Base-by-base conservation (phyloP, 30 jellyfish, hydroid and myxozoan species). In the Nemopilema nomurai region DNA sequence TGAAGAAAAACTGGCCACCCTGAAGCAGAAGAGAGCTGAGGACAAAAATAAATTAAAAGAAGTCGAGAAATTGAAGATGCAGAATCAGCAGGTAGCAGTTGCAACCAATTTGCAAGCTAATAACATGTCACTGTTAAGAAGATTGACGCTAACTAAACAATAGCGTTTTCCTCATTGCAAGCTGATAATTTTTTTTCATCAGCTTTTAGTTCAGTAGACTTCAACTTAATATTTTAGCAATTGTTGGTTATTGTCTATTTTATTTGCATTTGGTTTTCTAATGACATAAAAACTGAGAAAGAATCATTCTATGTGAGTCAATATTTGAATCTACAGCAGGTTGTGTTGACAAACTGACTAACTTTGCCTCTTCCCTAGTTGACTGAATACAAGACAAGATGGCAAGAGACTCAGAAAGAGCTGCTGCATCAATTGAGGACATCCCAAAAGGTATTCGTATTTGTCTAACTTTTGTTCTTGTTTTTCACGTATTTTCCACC, bases 391-490 rank as follows among this genome's bases (percentile, higher is more conserved):
- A 93, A 93, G 69, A 57, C 96, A 79, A 88, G 93, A 63, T 93
- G 97, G 97, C 97, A 88, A 74, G 98, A 93, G 77, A 88, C 94
- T 8, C 96, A 84, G 71, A 83, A 92, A 51, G 98, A 93, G 25
- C 73, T 93, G 32, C 87, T 87, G 51, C 90, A 71, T 65, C 97
- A 93, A 84, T 80, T 93, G 82, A 80, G 96, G 19, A 82, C 77
- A 51, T 53, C 96, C 18, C 98, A 83, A 67, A 93, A 87, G 88
- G 97, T 91, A 19, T 19, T 87, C 62, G 4, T 6, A 4, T 76
- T 24, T 52, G 18, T 76, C 69, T 27, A 18, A 1, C 19, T 28
- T n/a, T 18, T 0, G 29, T 74, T 31, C 75, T 74, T n/a, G n/a
- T n/a, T n/a, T n/a, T n/a, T n/a, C n/a, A n/a, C n/a, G n/a, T n/a